These are phyloP conservation scores for Solenopsis invicta DNA, from an alignment of 1,140 invertebrate genomes.

Conservation along the genomic window DNA sequence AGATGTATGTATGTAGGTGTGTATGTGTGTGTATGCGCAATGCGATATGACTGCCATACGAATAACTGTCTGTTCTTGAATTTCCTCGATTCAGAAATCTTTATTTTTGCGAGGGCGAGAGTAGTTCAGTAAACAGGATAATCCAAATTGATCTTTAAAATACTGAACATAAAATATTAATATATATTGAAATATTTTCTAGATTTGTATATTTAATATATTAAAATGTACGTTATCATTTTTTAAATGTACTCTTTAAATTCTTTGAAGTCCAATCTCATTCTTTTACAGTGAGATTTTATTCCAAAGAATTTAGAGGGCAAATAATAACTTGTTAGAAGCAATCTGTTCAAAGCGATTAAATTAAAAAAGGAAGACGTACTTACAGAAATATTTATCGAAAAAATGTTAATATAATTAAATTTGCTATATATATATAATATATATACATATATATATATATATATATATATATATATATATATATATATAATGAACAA, in stretches of 20 bases:
- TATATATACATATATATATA: too few relatives aligned
- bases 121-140: background rate
- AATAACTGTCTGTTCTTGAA: background rate
- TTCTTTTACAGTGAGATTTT: too few relatives aligned
- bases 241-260: too few relatives aligned
- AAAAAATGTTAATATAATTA: background rate
- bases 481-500: too few relatives aligned
- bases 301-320: too few relatives aligned
- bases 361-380: background rate
- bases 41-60: background rate
- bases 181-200: background rate
- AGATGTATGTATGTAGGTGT: background rate
- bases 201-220: background rate
- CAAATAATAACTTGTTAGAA: conserved; percentile 16
- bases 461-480: too few relatives aligned
- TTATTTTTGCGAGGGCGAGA: background rate
- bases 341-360: background rate
- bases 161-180: background rate
- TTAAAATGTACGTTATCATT: background rate
- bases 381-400: background rate
- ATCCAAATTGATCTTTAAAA: background rate
- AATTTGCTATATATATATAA: background rate
- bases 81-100: conserved; percentile 3
- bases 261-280: too few relatives aligned
- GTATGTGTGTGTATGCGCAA: too few relatives aligned